A percentile compares a stretch with the other conserved stretches of the same genome.
These are phyloP conservation scores for Graptemys geographica DNA, from an alignment of 2,797 vertebrate species.

Conservation along the genomic window DNA sequence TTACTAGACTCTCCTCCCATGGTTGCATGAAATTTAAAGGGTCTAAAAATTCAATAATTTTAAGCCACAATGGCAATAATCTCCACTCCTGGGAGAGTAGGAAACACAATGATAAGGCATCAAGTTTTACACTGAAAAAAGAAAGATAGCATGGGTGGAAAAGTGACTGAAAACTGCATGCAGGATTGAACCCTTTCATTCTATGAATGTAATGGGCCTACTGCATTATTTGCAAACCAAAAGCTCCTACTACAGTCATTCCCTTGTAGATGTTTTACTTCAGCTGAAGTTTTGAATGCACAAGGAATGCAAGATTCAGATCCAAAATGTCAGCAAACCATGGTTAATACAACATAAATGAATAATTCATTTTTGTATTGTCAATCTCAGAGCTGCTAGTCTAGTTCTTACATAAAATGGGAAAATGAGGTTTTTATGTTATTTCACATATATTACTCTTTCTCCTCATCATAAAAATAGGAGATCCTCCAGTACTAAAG, in stretches of 20 bases:
- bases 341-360: neutral
- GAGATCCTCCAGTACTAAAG: neutral
- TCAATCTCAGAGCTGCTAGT: constrained; percentile 3
- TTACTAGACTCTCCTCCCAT: neutral
- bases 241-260: neutral
- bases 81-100: neutral
- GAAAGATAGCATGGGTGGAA: neutral
- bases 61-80: neutral
- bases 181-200: neutral
- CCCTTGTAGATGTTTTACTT: neutral
- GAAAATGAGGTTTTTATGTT: neutral
- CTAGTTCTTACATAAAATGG: neutral
- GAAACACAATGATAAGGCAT: neutral
- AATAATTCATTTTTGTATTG: neutral
- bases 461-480: neutral
- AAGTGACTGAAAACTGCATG: neutral
- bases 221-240: accelerated
- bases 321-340: constrained; percentile 2
- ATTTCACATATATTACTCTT: neutral
- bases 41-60: neutral
- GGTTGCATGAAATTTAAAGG: neutral
- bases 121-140: neutral
- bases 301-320: neutral
- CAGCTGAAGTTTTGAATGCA: neutral
- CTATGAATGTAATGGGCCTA: neutral